Percentiles rank a stretch among this genome's conserved stretches.
Evolutionary conservation across 2,888 invertebrate genomes (phyloP).

Genomic region (Tetropium fuscum): DNA sequence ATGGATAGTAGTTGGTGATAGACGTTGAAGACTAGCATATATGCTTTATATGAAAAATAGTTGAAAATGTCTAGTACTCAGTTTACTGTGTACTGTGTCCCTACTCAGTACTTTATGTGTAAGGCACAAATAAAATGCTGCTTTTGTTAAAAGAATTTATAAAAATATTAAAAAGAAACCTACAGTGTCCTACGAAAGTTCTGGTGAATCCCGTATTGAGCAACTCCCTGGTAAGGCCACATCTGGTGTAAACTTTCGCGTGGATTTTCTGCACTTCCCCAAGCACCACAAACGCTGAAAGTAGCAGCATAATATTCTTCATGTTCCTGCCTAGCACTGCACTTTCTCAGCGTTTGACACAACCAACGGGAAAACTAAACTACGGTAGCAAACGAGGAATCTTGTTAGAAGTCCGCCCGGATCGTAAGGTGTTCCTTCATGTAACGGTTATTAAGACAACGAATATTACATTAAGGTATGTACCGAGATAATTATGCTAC

Average conservation of each 20-base stretch:
- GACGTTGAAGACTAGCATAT: no score
- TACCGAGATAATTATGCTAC: conserved; percentile 18
- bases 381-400: neutral
- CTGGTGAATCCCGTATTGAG: conserved; percentile 74
- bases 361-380: neutral
- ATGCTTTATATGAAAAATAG: no score
- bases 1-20: no score
- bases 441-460: no score
- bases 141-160: neutral
- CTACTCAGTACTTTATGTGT: no score
- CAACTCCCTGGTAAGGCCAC: conserved; percentile 77
- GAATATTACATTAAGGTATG: neutral
- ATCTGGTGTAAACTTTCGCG: conserved; percentile 74
- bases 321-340: neutral
- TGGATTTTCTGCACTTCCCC: conserved; percentile 31
- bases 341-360: neutral
- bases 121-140: no score
- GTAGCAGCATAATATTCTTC: conserved; percentile 1
- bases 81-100: no score
- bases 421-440: conserved; percentile 4
- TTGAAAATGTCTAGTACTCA: no score
- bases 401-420: neutral
- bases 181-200: conserved; percentile 77
- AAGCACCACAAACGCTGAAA: conserved; percentile 7
- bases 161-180: conserved; percentile 60